phyloP scores from a whole-genome alignment of 1,140 invertebrate genomes.

The Riptortus pedestris region DNA sequence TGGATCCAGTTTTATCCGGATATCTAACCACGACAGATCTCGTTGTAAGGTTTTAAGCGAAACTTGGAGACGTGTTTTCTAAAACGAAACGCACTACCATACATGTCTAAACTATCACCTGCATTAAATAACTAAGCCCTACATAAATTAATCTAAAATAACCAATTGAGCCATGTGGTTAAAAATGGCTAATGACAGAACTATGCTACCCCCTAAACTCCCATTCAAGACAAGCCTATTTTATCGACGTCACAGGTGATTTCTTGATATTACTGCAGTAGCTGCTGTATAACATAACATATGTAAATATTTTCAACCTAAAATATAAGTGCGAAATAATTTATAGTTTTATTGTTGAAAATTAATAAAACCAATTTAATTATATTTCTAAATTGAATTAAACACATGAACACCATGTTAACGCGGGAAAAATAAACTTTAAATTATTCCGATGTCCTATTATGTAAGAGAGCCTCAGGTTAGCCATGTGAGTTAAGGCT shows the following conservation, averaged over 20 bases:
- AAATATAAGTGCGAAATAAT: no score
- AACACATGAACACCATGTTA: no score
- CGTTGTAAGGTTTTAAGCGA: slow-evolving; percentile 6
- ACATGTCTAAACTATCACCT: slow-evolving; percentile 4
- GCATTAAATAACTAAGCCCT: background rate
- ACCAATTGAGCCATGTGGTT: slow-evolving; percentile 26
- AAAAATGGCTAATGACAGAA: slow-evolving; percentile 21
- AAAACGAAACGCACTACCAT: background rate
- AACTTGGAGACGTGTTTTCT: background rate
- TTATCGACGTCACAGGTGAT: slow-evolving; percentile 25
- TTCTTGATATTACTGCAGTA: no score
- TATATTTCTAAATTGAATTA: no score
- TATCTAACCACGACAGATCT: slow-evolving; percentile 29
- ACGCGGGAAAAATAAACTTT: no score
- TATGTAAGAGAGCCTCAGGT: no score
- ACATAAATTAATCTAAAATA: slow-evolving; percentile 12
- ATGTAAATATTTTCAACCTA: no score
- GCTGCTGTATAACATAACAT: no score
- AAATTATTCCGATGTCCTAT: no score
- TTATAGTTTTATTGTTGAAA: no score
- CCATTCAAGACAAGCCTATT: slow-evolving; percentile 10
- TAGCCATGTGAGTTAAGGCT: no score
- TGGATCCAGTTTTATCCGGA: slow-evolving; percentile 31
- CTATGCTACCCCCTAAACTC: slow-evolving; percentile 6
- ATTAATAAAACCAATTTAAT: no score